phyloP scores from a whole-genome alignment of 2,888 invertebrate genomes.

The Xestia rhomboidea region DNA sequence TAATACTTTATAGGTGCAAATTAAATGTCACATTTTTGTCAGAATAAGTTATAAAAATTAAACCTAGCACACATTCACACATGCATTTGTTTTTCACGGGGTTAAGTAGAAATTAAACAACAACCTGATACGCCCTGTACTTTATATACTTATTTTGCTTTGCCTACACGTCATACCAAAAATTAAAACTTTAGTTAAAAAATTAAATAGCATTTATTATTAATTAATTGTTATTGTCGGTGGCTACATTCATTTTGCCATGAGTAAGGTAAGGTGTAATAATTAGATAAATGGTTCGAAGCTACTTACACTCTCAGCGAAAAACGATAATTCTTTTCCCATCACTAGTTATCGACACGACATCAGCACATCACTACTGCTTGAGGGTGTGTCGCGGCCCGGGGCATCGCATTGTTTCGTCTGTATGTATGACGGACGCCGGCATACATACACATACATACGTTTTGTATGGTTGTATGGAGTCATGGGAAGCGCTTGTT shows the following conservation, averaged over 20 bases:
- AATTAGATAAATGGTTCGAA: background rate
- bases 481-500: slow-evolving; percentile 77
- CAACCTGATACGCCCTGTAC: background rate
- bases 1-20: background rate
- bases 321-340: slow-evolving; percentile 24
- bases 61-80: background rate
- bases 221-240: background rate
- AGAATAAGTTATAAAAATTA: background rate
- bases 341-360: slow-evolving; percentile 68
- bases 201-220: background rate
- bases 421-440: slow-evolving; percentile 86
- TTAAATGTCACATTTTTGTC: no score
- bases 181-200: background rate
- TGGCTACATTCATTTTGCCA: background rate
- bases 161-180: background rate
- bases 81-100: background rate
- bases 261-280: background rate
- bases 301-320: background rate
- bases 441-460: slow-evolving; percentile 68
- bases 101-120: background rate
- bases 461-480: slow-evolving; percentile 65
- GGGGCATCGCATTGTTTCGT: slow-evolving; percentile 88
- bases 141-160: background rate
- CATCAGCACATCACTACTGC: slow-evolving; percentile 78
- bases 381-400: slow-evolving; percentile 87